Percentiles rank a stretch among this genome's conserved stretches.
Conservation (phyloP, 2,888 invertebrate genomes). For the Dryadula phaetusa region DNA sequence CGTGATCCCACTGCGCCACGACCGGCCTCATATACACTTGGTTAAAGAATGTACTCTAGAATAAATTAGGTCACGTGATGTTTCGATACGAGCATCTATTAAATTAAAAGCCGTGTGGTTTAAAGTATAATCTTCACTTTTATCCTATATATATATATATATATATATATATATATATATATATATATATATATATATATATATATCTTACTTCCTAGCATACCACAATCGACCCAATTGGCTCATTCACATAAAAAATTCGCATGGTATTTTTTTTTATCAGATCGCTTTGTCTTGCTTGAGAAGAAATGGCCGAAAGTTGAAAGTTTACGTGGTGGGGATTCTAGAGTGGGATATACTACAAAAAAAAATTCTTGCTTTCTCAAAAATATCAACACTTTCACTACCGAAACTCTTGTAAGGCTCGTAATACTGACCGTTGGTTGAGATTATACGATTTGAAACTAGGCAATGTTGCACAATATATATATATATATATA, state of each 20-base stretch:
- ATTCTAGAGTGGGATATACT: constrained; percentile 35
- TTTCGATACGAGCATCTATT: too few relatives aligned
- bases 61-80: too few relatives aligned
- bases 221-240: constrained; percentile 13
- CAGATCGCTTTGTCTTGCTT: constrained; percentile 38
- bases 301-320: constrained; percentile 50
- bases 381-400: constrained; percentile 79
- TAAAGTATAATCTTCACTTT: too few relatives aligned
- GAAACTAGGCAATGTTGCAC: constrained; percentile 19
- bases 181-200: too few relatives aligned
- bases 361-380: constrained; percentile 80
- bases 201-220: too few relatives aligned
- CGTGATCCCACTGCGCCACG: too few relatives aligned
- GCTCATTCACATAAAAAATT: constrained; percentile 25
- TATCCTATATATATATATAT: too few relatives aligned
- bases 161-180: too few relatives aligned
- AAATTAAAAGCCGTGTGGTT: too few relatives aligned
- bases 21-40: too few relatives aligned
- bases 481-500: too few relatives aligned
- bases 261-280: constrained; percentile 21
- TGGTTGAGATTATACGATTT: constrained; percentile 14
- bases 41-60: too few relatives aligned
- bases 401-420: constrained; percentile 58
- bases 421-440: constrained; percentile 37
- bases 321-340: constrained; percentile 57